Conservation (phyloP, 2,888 invertebrate genomes). For the Opisthograptis luteolata region DNA sequence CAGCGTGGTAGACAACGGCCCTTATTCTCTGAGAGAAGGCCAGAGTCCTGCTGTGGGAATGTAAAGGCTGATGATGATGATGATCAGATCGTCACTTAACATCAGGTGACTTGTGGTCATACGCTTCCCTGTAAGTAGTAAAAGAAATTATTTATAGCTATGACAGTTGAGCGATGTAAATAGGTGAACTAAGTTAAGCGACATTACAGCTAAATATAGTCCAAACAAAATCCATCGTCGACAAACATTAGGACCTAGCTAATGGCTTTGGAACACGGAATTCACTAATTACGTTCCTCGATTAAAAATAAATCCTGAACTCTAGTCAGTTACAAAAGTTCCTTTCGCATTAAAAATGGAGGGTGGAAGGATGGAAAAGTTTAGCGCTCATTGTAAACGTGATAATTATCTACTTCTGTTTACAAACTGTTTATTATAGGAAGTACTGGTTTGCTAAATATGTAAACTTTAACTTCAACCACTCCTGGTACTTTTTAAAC, state of each 20-base stretch:
- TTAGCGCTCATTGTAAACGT: neutral
- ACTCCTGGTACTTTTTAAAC: no score
- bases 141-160: no score
- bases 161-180: neutral
- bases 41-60: no score
- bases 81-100: no score
- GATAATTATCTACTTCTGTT: neutral
- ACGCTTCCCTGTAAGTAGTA: no score
- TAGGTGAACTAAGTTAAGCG: constrained; percentile 1
- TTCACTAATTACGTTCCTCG: constrained; percentile 37
- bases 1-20: no score
- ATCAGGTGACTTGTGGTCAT: no score
- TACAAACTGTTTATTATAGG: neutral
- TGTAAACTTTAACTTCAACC: no score
- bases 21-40: no score
- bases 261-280: constrained; percentile 40
- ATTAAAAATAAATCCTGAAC: constrained; percentile 26
- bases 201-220: constrained; percentile 10
- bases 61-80: no score
- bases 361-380: constrained; percentile 9
- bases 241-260: constrained; percentile 20
- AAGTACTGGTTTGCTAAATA: no score
- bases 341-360: constrained; percentile 19
- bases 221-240: constrained; percentile 11
- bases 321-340: constrained; percentile 18